Base-by-base conservation (phyloP, 2,888 invertebrate species). In the Mimachlamys varia region DNA sequence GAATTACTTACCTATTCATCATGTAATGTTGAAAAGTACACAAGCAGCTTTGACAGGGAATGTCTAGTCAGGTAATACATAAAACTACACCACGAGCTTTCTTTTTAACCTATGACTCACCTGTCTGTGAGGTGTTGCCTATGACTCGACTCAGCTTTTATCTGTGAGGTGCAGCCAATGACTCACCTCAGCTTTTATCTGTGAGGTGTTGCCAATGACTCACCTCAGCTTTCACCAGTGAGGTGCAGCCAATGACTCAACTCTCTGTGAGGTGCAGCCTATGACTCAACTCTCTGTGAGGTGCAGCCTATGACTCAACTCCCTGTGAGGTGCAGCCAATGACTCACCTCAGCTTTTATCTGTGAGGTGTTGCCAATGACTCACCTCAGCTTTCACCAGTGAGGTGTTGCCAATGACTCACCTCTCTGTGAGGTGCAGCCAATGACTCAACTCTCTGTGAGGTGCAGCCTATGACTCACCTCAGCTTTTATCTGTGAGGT, bases 361-460 rank as follows among this genome's bases (percentile, higher is more conserved):
- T n/a, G n/a, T 44, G 49, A 44, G 22, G 44, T 44, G 3, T 88
- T 15, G 19, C 19, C 49, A 50, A 19, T 50, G 89, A 53, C 92
- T 93, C 96, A 98, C 98, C 96, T 98, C 98, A 90, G 97, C 97
- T 94, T 98, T 98, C 93, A 98, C 98, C 15, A 97, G 97, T 2
- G 97, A 97, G 0, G 98, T 98, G 92, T 98, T 98, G 5, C 97
- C 97, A 93, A 98, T 98, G 90, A 99, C n/a, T n/a, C n/a, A n/a
- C n/a, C n/a, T n/a, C n/a, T n/a, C n/a, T n/a, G n/a, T 44, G 49
- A 44, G 22, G n/a, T 50, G 7, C 15, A 12, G 50, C 15, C 50
- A n/a, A n/a, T n/a, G n/a, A n/a, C n/a, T n/a, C n/a, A n/a, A 12
- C 50, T 50, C 7, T 50, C 50, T 50, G 50, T 50, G 50, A 50